These are phyloP conservation scores for Gymnarchus niloticus DNA, from an alignment of 2,113 vertebrate genomes.

Conservation along the genomic window DNA sequence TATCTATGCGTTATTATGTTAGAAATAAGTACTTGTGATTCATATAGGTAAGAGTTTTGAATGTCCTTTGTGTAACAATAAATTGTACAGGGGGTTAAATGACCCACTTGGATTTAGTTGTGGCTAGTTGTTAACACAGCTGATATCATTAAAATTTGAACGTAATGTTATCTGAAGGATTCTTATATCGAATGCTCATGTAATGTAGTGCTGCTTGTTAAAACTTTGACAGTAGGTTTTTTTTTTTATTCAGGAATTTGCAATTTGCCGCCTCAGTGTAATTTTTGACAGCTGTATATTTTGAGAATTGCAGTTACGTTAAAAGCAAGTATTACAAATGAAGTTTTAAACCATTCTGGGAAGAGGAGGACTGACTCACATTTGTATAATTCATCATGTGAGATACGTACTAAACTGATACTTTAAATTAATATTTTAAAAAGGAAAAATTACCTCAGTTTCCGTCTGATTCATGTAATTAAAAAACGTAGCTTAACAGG, in stretches of 20 bases:
- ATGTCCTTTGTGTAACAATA: neutral
- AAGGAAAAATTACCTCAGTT: conserved; percentile 8
- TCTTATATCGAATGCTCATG: neutral
- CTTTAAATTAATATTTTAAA: too few species aligned
- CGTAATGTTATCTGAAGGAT: conserved; percentile 1
- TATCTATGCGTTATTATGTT: neutral
- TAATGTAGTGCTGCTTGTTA: neutral
- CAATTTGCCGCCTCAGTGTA: neutral
- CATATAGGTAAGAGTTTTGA: neutral
- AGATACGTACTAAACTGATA: neutral
- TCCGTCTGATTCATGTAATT: conserved; percentile 50
- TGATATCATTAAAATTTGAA: neutral
- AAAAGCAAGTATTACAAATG: neutral
- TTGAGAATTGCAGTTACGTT: neutral
- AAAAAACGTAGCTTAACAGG: conserved; percentile 50
- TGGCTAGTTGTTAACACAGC: neutral
- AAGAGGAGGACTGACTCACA: neutral
- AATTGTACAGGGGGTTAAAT: neutral
- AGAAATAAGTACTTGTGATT: neutral
- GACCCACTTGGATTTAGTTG: neutral
- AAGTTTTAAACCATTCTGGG: neutral
- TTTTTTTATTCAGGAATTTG: neutral
- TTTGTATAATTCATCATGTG: neutral
- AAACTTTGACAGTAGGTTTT: neutral
- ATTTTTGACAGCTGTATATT: neutral